Evolutionary conservation across 1,140 invertebrate species (phyloP).

Genomic region (Drosophila seguyi): DNA sequence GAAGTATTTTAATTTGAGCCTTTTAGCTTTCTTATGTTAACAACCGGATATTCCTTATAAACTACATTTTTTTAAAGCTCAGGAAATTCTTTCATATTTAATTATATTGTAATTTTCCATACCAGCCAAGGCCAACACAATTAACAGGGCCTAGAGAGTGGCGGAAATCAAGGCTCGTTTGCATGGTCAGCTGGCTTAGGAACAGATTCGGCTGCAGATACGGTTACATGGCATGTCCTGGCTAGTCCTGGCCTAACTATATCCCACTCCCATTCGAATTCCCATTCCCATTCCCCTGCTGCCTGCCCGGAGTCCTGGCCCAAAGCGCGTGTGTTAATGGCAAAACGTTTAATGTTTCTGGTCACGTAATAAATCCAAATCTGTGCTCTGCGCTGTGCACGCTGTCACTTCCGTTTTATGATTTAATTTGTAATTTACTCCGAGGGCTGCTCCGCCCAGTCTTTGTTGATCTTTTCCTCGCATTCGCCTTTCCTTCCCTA

Average conservation of each 20-base stretch:
- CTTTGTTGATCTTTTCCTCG: slow-evolving; percentile 26
- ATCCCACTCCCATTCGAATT: background rate
- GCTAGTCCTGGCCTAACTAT: slow-evolving; percentile 6
- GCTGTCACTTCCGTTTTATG: slow-evolving; percentile 83
- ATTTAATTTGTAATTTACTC: slow-evolving; percentile 84
- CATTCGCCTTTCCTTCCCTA: background rate
- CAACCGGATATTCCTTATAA: background rate
- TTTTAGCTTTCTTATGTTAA: background rate
- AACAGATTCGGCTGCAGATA: slow-evolving; percentile 19
- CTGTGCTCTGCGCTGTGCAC: slow-evolving; percentile 77
- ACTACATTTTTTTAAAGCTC: background rate
- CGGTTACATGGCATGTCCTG: slow-evolving; percentile 27
- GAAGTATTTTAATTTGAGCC: too few relatives aligned
- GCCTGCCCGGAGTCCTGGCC: slow-evolving; percentile 12
- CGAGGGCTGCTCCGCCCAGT: slow-evolving; percentile 38
- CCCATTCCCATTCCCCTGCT: too few relatives aligned
- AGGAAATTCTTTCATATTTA: too few relatives aligned
- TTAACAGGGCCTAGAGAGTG: background rate
- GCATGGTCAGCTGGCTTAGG: slow-evolving; percentile 22
- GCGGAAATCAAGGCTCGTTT: slow-evolving; percentile 27
- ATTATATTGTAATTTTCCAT: background rate
- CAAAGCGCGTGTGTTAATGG: slow-evolving; percentile 78
- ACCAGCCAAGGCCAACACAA: slow-evolving; percentile 9
- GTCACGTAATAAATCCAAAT: slow-evolving; percentile 84
- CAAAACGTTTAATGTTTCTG: slow-evolving; percentile 82